Evolutionary conservation across 2,888 invertebrate genomes (phyloP).

Genomic region (Lobophora halterata): DNA sequence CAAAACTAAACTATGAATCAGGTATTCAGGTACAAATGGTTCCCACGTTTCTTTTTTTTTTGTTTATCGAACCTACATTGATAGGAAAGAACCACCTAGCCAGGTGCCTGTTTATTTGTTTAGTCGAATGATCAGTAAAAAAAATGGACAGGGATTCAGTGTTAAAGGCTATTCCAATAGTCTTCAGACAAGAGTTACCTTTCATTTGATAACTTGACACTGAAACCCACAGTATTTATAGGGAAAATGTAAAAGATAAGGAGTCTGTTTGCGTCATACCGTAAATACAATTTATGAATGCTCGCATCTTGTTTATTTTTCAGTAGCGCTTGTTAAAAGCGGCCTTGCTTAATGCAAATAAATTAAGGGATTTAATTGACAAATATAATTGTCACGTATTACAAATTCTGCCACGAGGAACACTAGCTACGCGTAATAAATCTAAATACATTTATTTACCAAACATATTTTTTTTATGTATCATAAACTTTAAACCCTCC

Average conservation of each 20-base stretch:
- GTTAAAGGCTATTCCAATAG: constrained; percentile 1
- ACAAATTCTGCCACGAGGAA: constrained; percentile 4
- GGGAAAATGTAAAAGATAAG: constrained; percentile 12
- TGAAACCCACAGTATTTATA: constrained; percentile 12
- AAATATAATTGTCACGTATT: constrained; percentile 19
- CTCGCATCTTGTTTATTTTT: constrained; percentile 16
- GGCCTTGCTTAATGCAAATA: constrained; percentile 19
- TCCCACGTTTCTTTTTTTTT: no score
- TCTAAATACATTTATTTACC: no score
- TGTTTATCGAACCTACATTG: no score
- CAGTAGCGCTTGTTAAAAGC: constrained; percentile 21
- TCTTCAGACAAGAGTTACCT: constrained; percentile 11
- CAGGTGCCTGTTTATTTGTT: no score
- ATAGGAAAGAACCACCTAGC: no score
- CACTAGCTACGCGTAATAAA: no score
- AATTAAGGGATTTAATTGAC: constrained; percentile 16
- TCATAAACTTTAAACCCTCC: no score
- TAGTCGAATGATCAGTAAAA: neutral
- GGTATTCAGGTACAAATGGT: no score
- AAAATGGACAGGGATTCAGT: constrained; percentile 16
- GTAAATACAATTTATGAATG: constrained; percentile 22
- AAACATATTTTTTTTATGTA: no score
- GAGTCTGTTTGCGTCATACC: constrained; percentile 25
- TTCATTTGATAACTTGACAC: constrained; percentile 7
- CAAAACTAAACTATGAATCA: no score